These are phyloP conservation scores for Campopleginae sp. DNA, from an alignment of 2,888 invertebrate genomes.

Conservation along the genomic window DNA sequence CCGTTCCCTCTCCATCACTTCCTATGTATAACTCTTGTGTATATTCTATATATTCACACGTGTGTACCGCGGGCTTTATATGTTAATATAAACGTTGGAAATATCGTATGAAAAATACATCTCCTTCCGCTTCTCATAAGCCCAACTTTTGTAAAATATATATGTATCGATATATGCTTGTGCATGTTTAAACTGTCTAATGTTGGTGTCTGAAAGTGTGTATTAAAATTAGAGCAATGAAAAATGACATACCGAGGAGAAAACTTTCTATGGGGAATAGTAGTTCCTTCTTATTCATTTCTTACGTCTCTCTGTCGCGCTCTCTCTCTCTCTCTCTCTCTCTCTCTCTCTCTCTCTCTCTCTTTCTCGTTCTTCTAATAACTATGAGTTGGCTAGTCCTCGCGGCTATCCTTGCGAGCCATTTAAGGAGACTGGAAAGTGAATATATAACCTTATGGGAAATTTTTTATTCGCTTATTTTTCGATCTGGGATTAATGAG, in stretches of 20 bases:
- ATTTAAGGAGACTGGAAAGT: conserved; percentile 61
- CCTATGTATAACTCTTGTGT: conserved; percentile 30
- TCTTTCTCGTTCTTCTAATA: conserved; percentile 5
- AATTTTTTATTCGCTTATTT: conserved; percentile 30
- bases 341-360: background rate
- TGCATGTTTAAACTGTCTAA: conserved; percentile 21
- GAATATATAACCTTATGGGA: conserved; percentile 43
- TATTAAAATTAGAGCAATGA: conserved; percentile 40
- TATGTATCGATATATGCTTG: background rate
- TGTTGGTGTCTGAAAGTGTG: conserved; percentile 11
- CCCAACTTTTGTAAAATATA: background rate
- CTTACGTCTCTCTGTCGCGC: background rate
- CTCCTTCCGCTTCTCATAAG: conserved; percentile 55
- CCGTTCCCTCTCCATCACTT: conserved; percentile 62
- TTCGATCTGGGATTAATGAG: conserved; percentile 38
- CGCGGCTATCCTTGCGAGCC: conserved; percentile 45
- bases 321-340: background rate
- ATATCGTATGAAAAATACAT: conserved; percentile 39
- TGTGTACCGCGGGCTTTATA: background rate
- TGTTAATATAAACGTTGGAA: conserved; percentile 19
- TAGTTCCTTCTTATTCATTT: conserved; percentile 21
- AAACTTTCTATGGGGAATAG: conserved; percentile 56
- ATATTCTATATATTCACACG: conserved; percentile 7
- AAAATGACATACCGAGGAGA: conserved; percentile 45
- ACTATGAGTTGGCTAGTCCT: conserved; percentile 40